Conservation (phyloP, 1,140 invertebrate genomes). For the Mycetomoellerius zeteki region DNA sequence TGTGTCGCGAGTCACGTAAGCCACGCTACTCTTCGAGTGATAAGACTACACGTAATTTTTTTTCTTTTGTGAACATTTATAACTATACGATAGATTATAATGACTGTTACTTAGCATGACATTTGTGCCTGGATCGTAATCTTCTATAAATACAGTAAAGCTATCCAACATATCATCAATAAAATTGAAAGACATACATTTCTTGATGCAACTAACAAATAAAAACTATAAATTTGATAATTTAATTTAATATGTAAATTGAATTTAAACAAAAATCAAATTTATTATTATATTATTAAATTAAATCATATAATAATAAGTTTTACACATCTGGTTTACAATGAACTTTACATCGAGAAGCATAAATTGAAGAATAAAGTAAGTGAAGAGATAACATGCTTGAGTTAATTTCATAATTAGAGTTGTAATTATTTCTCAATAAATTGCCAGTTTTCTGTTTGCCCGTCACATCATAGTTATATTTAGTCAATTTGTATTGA, state of each 20-base stretch:
- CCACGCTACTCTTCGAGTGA: neutral
- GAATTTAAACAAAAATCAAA: neutral
- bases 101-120: neutral
- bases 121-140: neutral
- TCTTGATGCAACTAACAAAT: neutral
- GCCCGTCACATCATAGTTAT: neutral
- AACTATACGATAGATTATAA: neutral
- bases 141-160: neutral
- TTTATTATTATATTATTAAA: neutral
- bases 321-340: neutral
- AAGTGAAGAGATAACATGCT: neutral
- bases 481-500: neutral
- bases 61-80: neutral
- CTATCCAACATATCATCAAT: neutral
- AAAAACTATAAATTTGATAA: neutral
- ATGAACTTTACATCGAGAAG: neutral
- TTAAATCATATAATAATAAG: neutral
- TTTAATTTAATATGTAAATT: conserved; percentile 4
- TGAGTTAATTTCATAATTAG: conserved; percentile 1
- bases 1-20: conserved; percentile 52
- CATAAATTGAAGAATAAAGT: neutral
- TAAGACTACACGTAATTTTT: conserved; percentile 10
- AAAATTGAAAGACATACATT: neutral
- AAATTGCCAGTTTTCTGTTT: conserved; percentile 6
- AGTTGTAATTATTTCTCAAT: neutral